phyloP scores from a whole-genome alignment of 2,888 invertebrate genomes.

The Psylliodes chrysocephalus region DNA sequence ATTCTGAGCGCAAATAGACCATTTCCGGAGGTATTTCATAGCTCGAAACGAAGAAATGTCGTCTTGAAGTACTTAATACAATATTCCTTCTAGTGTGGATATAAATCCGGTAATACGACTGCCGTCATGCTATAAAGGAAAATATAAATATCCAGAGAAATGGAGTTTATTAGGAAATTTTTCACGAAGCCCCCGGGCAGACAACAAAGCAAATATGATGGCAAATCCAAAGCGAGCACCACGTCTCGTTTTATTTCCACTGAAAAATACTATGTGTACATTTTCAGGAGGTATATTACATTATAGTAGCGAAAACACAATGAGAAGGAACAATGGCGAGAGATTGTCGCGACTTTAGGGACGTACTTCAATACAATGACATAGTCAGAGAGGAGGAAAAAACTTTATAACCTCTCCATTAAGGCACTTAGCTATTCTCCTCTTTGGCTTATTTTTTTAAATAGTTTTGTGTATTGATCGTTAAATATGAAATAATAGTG shows the following conservation, averaged over 20 bases:
- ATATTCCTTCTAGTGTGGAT: constrained; percentile 19
- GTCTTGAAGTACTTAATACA: constrained; percentile 4
- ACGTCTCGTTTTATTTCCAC: constrained; percentile 29
- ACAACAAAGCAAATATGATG: constrained; percentile 34
- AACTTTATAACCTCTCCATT: constrained; percentile 22
- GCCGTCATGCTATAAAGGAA: constrained; percentile 30
- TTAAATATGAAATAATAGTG: constrained; percentile 9
- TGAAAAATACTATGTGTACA: constrained; percentile 33
- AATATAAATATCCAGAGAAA: constrained; percentile 30
- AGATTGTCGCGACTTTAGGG: constrained; percentile 50
- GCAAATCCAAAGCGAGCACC: constrained; percentile 27
- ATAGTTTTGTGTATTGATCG: constrained; percentile 12
- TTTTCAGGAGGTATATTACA: constrained; percentile 42
- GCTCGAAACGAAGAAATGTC: neutral
- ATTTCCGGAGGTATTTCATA: neutral
- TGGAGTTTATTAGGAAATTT: constrained; percentile 34
- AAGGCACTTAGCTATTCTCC: constrained; percentile 20
- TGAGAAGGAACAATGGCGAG: constrained; percentile 49
- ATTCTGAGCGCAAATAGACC: too few species aligned
- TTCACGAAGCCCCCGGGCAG: constrained; percentile 29
- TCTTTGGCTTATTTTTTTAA: constrained; percentile 5
- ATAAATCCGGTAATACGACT: constrained; percentile 22
- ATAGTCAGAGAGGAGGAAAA: constrained; percentile 16
- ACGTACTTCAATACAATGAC: constrained; percentile 31
- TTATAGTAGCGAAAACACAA: constrained; percentile 46